These are phyloP conservation scores for Lipophrys pholis DNA, from an alignment of 2,113 vertebrate species.

Conservation along the genomic window DNA sequence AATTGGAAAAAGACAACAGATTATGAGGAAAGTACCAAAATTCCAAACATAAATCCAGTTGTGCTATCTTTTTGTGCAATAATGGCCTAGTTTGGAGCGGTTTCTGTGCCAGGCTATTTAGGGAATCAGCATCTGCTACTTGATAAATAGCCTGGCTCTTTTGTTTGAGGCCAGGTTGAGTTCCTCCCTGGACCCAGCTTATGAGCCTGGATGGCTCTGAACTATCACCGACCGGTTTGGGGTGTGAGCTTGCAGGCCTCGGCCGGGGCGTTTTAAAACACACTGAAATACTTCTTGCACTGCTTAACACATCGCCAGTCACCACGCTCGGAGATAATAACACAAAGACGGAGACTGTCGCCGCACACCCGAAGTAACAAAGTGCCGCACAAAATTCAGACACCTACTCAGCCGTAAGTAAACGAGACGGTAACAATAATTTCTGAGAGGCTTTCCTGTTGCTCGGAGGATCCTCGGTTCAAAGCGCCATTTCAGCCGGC, in stretches of 20 bases:
- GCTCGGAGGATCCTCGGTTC: constrained; percentile 65
- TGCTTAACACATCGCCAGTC: too few relatives aligned
- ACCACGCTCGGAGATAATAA: not conserved
- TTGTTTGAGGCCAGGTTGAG: constrained; percentile 82
- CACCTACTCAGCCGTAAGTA: constrained; percentile 14
- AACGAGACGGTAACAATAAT: constrained; percentile 45
- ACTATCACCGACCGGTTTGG: constrained; percentile 38
- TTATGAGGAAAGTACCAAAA: constrained; percentile 41
- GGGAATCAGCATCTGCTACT: constrained; percentile 83
- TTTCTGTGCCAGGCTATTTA: constrained; percentile 86
- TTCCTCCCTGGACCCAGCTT: constrained; percentile 73
- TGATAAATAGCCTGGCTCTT: constrained; percentile 84
- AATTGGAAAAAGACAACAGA: constrained; percentile 35
- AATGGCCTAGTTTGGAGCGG: constrained; percentile 83
- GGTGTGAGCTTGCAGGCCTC: constrained; percentile 17
- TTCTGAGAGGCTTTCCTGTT: constrained; percentile 62
- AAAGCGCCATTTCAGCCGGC: constrained; percentile 56
- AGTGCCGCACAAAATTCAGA: constrained; percentile 26
- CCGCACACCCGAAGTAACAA: not conserved
- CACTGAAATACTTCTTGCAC: constrained; percentile 1
- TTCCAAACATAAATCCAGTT: constrained; percentile 72
- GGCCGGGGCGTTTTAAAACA: not conserved
- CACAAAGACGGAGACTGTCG: constrained; percentile 2
- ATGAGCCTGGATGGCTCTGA: constrained; percentile 61
- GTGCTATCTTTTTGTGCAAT: constrained; percentile 63